Percentiles rank a stretch among this genome's conserved stretches.
phyloP scores from a whole-genome alignment of 1,140 invertebrate genomes.

The Lycorma delicatula region DNA sequence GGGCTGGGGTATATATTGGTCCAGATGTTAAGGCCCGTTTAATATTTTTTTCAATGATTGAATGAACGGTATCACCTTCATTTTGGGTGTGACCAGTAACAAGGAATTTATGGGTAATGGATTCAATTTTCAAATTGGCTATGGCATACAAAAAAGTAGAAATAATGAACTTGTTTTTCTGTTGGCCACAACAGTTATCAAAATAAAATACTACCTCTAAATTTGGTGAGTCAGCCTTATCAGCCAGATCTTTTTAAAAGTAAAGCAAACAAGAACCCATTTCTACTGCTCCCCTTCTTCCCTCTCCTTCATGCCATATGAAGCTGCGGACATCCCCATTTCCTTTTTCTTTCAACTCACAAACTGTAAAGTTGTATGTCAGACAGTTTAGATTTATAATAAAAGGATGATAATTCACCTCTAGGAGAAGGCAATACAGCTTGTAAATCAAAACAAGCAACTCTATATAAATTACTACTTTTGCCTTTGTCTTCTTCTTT shows the following conservation, averaged over 20 bases:
- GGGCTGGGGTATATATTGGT: conserved; percentile 12
- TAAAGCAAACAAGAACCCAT: conserved; percentile 36
- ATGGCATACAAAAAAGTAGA: neutral
- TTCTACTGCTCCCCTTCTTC: conserved; percentile 36
- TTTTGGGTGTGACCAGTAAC: conserved; percentile 30
- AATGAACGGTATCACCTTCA: conserved; percentile 32
- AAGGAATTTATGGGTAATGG: conserved; percentile 14
- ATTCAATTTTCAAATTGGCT: neutral
- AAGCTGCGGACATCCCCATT: conserved; percentile 30
- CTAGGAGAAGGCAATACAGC: conserved; percentile 2
- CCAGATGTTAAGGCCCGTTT: conserved; percentile 19
- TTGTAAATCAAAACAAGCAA: conserved; percentile 13
- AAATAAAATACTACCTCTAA: conserved; percentile 10
- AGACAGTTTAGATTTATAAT: conserved; percentile 30
- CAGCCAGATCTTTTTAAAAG: conserved; percentile 23
- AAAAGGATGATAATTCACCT: conserved; percentile 21
- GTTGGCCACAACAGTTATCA: neutral
- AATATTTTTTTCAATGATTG: conserved; percentile 29
- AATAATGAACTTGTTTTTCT: neutral
- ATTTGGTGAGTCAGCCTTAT: neutral
- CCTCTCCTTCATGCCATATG: conserved; percentile 40
- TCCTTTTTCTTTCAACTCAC: conserved; percentile 17
- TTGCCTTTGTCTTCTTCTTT: conserved; percentile 12
- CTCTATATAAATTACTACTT: neutral
- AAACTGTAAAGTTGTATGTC: conserved; percentile 28